Evolutionary conservation across 2,888 invertebrate species (phyloP), one percentile per base, ranked within the genome.

Genomic region (Drosophila atripex): DNA sequence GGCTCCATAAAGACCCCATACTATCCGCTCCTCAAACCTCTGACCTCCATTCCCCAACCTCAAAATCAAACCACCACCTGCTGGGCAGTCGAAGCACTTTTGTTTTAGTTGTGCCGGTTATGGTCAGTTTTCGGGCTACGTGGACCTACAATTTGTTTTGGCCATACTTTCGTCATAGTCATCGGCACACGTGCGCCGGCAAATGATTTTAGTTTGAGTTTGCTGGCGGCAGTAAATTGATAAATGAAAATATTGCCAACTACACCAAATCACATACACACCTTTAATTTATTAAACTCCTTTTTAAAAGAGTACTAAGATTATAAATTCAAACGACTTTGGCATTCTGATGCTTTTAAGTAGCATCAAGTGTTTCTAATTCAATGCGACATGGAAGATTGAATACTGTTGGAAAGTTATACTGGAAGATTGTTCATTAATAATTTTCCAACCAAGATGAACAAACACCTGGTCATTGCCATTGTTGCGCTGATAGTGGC

Each of bases 81-180:
- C 43, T 12, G 39, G 23, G 18, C 25, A 28, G 30, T 46, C 16
- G 54, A 53, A 47, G 46, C 28, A 30, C 51, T 53, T 49, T 53
- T 65, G 14, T 32, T 57, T 39, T 52, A 63, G 71, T 46, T 55
- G 25, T 12, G 43, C 35, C 30, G 23, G 23, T 9, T 18, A 54
- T 46, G 60, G 73, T 61, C 54, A 69, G 61, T 57, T 61, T 50
- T 50, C 28, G 45, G 43, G 50, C 63, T 54, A 51, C 38, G 64
- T 51, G 39, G 59, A 23, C 32, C 58, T 56, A 60, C 55, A 57
- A 73, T 73, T 72, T 72, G 65, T 57, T 59, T 58, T 41, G 60
- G 32, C 61, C 51, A 32, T 39, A 28, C 45, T 47, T 49, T 41
- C 32, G 53, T 12, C 53, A 38, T 32, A 38, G 50, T 30, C 28